Conservation (phyloP, 2,113 vertebrate species). For the Pimephales promelas region DNA sequence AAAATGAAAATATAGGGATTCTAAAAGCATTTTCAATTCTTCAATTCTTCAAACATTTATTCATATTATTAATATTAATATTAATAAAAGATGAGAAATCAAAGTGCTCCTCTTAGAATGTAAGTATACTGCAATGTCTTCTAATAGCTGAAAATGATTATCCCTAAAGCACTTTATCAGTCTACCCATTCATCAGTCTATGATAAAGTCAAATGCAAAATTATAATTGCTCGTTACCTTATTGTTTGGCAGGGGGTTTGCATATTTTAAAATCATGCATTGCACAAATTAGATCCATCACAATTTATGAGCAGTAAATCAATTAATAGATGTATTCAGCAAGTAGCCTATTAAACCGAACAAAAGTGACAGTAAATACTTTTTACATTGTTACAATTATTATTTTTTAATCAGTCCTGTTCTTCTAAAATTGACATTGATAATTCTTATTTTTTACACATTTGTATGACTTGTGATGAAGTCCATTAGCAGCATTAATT, state of each 20-base stretch:
- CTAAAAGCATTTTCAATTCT: neutral
- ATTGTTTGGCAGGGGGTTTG: neutral
- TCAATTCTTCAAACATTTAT: neutral
- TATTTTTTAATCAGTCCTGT: too few species aligned
- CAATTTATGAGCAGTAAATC: too few species aligned
- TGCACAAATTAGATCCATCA: too few species aligned
- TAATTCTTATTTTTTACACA: too few species aligned
- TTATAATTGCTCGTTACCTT: neutral
- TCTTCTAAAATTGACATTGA: too few species aligned
- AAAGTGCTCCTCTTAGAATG: neutral
- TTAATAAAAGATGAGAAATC: slow-evolving; percentile 6
- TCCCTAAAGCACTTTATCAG: slow-evolving; percentile 11
- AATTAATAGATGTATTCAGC: too few species aligned
- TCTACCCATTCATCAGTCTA: neutral
- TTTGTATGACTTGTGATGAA: neutral
- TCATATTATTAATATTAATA: slow-evolving; percentile 6
- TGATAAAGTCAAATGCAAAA: neutral
- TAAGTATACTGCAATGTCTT: neutral
- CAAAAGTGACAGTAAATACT: too few species aligned
- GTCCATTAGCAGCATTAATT: neutral
- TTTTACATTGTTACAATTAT: too few species aligned
- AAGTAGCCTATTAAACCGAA: too few species aligned
- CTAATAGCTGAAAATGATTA: neutral
- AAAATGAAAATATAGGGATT: neutral
- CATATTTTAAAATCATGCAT: too few species aligned